phyloP scores from a whole-genome alignment of 2,113 vertebrate species.

The Odobenus rosmarus region DNA sequence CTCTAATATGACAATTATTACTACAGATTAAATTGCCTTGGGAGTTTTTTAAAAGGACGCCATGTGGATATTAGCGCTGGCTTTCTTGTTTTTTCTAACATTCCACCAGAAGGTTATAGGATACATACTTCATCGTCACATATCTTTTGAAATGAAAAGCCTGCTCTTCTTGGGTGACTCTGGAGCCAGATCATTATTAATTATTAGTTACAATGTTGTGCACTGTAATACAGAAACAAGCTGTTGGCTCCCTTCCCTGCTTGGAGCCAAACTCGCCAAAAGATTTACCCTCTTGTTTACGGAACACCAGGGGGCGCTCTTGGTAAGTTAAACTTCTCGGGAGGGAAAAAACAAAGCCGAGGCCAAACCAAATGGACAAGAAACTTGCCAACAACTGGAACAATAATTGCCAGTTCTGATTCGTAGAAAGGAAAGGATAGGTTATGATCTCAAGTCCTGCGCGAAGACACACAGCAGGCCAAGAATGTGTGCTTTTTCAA shows the following conservation, averaged over 20 bases:
- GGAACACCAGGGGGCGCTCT: constrained; percentile 45
- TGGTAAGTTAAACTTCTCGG: not conserved
- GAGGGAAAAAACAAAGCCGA: no score
- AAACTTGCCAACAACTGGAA: not conserved
- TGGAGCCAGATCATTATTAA: not conserved
- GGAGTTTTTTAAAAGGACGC: not conserved
- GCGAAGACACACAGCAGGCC: not conserved
- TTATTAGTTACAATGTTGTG: not conserved
- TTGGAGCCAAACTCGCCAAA: not conserved
- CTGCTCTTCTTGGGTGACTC: not conserved
- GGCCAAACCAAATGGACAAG: not conserved
- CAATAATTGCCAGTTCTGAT: not conserved
- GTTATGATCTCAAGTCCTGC: not conserved
- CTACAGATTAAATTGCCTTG: not conserved
- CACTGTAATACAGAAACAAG: not conserved
- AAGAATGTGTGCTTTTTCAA: not conserved
- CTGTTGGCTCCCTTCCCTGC: not conserved
- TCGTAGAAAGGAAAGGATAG: not conserved
- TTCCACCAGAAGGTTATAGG: not conserved
- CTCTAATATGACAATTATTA: not conserved
- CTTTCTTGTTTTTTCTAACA: not conserved
- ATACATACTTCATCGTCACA: not conserved
- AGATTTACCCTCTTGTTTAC: not conserved
- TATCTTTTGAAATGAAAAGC: not conserved
- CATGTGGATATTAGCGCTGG: not conserved